A percentile compares a stretch with the other conserved stretches of the same genome.
Conservation (phyloP, 2,797 vertebrate species). For the Petrocephalus schoutedeni region DNA sequence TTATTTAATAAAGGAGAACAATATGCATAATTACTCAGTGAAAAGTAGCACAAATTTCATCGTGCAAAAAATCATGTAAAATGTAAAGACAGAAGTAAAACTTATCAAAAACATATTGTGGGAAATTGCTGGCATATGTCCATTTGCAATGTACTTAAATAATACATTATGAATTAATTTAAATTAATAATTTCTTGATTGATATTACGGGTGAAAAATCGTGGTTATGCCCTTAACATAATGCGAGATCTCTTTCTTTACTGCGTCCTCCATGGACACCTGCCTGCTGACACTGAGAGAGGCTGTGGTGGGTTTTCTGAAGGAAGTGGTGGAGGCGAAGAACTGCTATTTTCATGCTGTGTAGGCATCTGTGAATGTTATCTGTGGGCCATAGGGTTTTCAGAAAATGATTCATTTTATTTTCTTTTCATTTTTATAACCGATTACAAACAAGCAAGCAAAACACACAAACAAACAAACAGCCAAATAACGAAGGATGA, state of each 20-base stretch:
- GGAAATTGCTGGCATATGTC: neutral
- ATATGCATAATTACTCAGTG: neutral
- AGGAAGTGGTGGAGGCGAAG: slow-evolving; percentile 14
- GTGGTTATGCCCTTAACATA: neutral
- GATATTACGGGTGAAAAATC: neutral
- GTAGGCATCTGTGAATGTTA: slow-evolving; percentile 20
- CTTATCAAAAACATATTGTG: neutral
- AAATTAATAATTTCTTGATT: neutral
- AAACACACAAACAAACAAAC: neutral
- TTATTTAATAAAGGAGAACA: neutral
- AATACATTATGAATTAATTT: neutral
- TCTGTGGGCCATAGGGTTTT: slow-evolving; percentile 17
- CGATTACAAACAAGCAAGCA: neutral
- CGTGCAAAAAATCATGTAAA: neutral
- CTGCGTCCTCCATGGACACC: neutral
- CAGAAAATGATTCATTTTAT: neutral
- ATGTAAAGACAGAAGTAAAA: neutral
- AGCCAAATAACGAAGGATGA: neutral
- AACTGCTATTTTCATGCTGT: slow-evolving; percentile 17
- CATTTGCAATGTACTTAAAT: neutral
- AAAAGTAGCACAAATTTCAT: neutral
- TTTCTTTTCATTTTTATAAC: neutral
- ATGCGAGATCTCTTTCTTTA: neutral
- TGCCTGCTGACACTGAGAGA: neutral
- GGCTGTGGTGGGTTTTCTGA: slow-evolving; percentile 17